Evolutionary conservation across 2,113 vertebrate species (phyloP).

Genomic region (Suricata suricatta): DNA sequence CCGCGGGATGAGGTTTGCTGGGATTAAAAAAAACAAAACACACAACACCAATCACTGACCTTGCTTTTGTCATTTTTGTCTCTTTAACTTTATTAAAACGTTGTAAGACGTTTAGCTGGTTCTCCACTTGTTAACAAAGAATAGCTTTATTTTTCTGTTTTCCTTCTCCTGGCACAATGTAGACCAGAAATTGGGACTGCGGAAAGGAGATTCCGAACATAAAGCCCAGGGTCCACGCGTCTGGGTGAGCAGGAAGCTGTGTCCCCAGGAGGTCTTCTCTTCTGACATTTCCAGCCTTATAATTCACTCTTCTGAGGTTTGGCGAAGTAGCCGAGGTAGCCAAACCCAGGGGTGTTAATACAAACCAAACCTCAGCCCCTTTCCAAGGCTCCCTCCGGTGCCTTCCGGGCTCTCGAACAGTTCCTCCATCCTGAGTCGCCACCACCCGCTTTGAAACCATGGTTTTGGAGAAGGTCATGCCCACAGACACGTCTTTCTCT

Average conservation of each 20-base stretch:
- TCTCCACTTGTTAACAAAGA: not conserved
- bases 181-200: not conserved
- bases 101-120: not conserved
- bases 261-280: constrained; percentile 19
- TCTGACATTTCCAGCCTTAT: not conserved
- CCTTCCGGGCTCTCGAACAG: not conserved
- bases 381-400: constrained; percentile 3
- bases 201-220: not conserved
- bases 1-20: not conserved
- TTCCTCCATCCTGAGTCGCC: not conserved
- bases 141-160: not conserved
- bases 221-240: not conserved
- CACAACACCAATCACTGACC: not conserved
- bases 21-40: not conserved
- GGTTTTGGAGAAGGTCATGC: constrained; percentile 26
- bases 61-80: not conserved
- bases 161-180: not conserved
- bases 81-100: not conserved
- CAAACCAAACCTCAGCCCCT: constrained; percentile 51
- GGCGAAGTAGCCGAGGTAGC: not conserved
- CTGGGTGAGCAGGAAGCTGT: not conserved
- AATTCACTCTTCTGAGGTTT: constrained; percentile 53
- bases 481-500: constrained; percentile 65
- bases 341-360: constrained; percentile 23
- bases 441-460: not conserved